Percentiles rank a stretch among this genome's conserved stretches.
These are phyloP conservation scores for Austrofundulus limnaeus DNA, from an alignment of 2,113 vertebrate species.

Conservation along the genomic window DNA sequence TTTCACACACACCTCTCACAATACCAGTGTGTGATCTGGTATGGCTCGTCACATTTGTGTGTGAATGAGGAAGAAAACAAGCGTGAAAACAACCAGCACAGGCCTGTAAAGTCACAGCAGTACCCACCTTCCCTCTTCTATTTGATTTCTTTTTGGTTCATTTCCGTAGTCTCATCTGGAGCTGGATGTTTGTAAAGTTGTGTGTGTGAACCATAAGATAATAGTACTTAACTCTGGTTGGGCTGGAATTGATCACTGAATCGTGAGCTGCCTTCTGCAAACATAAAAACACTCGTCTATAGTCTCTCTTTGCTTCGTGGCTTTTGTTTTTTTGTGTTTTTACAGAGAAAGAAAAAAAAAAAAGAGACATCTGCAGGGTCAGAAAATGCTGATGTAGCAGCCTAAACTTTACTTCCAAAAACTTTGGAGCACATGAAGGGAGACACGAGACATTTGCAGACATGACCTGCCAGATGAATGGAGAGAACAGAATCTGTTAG, in stretches of 20 bases:
- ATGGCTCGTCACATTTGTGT: not conserved
- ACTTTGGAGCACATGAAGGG: too few relatives aligned
- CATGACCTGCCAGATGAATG: too few relatives aligned
- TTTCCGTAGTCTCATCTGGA: slow-evolving; percentile 21
- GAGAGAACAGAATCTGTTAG: too few relatives aligned
- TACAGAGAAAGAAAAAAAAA: not conserved
- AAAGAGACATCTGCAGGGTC: not conserved
- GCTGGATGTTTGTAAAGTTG: slow-evolving; percentile 6
- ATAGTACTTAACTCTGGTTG: slow-evolving; percentile 17
- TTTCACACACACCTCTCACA: not conserved
- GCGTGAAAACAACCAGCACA: slow-evolving; percentile 7
- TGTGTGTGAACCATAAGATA: slow-evolving; percentile 31
- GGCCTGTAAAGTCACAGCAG: not conserved
- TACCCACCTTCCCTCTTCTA: not conserved
- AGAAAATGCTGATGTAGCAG: too few relatives aligned
- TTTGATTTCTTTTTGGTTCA: slow-evolving; percentile 11
- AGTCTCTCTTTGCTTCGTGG: slow-evolving; percentile 8
- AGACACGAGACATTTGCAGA: too few relatives aligned
- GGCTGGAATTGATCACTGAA: slow-evolving; percentile 20
- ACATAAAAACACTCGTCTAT: not conserved
- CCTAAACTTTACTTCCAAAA: too few relatives aligned
- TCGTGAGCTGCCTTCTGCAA: slow-evolving; percentile 12
- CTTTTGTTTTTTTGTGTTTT: not conserved
- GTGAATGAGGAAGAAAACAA: slow-evolving; percentile 6
- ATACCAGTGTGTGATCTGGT: slow-evolving; percentile 1